These are phyloP conservation scores for Halichondria panicea DNA, from an alignment of 37 sponge, comb jelly and placozoan species.

Conservation along the genomic window DNA sequence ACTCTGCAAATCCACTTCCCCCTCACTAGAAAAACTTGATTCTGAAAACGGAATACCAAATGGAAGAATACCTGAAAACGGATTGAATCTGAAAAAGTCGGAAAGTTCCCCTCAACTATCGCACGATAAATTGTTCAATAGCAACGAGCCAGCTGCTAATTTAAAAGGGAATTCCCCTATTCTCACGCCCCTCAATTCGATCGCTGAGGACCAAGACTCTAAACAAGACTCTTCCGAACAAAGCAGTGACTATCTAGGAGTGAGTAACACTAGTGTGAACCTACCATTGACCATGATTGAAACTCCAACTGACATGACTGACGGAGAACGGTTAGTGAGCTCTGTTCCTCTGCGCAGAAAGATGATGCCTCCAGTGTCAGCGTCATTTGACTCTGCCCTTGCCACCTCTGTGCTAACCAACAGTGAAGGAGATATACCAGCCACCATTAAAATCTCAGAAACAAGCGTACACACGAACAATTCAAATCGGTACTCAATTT, in stretches of 20 bases:
- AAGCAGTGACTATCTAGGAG: background rate
- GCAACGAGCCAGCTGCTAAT: too few relatives aligned
- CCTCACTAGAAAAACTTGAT: background rate
- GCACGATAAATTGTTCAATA: background rate
- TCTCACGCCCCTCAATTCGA: too few relatives aligned
- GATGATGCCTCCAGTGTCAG: too few relatives aligned
- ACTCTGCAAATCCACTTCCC: background rate
- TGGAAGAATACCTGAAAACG: background rate
- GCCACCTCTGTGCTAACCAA: background rate
- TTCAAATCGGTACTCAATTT: constrained; percentile 21
- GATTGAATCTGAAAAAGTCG: background rate
- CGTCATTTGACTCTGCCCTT: background rate
- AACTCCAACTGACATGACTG: background rate
- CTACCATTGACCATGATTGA: too few relatives aligned
- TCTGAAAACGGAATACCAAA: background rate
- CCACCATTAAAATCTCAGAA: too few relatives aligned
- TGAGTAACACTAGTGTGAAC: background rate
- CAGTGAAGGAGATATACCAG: background rate
- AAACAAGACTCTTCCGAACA: background rate
- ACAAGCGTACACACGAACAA: too few relatives aligned
- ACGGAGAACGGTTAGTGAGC: background rate
- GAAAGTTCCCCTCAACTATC: constrained; percentile 27
- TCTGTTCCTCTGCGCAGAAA: constrained; percentile 12
- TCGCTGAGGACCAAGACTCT: constrained; percentile 19
- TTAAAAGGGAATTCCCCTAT: too few relatives aligned